Evolutionary conservation across 2,797 vertebrate genomes (phyloP), one percentile per base, ranked within the genome.

Genomic region (Pantherophis vulpinus): DNA sequence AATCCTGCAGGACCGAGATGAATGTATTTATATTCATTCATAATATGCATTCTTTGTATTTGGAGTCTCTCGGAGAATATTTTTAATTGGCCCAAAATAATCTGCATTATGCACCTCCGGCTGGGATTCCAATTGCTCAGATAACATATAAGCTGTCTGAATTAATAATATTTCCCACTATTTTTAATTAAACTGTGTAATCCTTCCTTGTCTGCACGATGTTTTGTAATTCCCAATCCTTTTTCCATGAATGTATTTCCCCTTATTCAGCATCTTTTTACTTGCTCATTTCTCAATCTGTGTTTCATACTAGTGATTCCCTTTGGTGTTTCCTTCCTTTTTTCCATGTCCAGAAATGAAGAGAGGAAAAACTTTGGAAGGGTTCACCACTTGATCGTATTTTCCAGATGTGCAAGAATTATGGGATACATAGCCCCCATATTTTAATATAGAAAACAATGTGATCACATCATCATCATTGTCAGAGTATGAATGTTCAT

Each of bases 31-130:
- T 91, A 91, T 0, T 0, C 56, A 90, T 94, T 61, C 1, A 0
- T 93, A 96, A 96, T 92, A 29, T 95, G 95, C 95, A 90, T 94
- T 94, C 92, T 96, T 93, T 95, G 94, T 95, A 93, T 86, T 96
- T 97, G 94, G 95, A 89, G 90, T 91, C 37, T 95, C 93, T 86
- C 18, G 60, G 10, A 11, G 60, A 88, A 59, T 90, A 91, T 66
- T 95, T 87, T 95, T 94, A 96, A 95, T 94, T 94, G 88, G n/a
- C 42, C 63, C 54, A 25, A 88, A 93, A 94, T 95, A 95, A 96
- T 94, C 87, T 90, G 91, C 63, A 16, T 91, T 95, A 89, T 83
- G 54, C 61, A 93, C 94, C 90, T 94, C 95, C 94, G 95, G 92
- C 86, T 0, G 0, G 12, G 86, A 95, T 96, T 96, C 88, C 94